Conservation (phyloP, 2,113 vertebrate genomes). For the Mesoclemmys tuberculata region DNA sequence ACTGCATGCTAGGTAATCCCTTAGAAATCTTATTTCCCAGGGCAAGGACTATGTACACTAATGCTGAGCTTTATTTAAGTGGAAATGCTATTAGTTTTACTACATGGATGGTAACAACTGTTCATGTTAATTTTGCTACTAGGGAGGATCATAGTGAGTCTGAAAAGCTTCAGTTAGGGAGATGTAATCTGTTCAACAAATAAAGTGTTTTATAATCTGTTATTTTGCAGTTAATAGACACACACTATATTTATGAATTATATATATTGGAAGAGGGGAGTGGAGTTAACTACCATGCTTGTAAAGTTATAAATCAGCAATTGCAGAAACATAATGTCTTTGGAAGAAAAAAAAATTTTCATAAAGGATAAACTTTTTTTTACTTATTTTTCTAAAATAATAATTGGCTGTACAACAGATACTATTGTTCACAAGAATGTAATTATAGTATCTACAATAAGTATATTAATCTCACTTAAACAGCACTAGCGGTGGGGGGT, state of each 20-base stretch:
- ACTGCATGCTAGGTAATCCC: conserved; percentile 24
- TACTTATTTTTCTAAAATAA: neutral
- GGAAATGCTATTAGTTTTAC: conserved; percentile 32
- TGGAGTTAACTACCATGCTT: neutral
- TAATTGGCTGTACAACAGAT: neutral
- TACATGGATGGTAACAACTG: neutral
- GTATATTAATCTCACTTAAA: neutral
- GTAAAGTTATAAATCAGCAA: neutral
- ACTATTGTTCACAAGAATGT: neutral
- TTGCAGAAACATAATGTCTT: neutral
- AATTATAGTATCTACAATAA: neutral
- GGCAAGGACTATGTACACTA: neutral
- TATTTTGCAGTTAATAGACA: neutral
- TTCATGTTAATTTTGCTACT: neutral
- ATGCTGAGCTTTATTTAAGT: conserved; percentile 43
- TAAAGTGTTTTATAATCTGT: neutral
- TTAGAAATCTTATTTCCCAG: conserved; percentile 50
- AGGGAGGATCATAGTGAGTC: neutral
- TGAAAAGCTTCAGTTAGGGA: neutral
- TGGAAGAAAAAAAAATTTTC: neutral
- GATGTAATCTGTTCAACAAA: neutral
- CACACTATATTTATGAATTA: neutral
- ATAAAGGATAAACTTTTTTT: neutral
- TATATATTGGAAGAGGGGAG: neutral
- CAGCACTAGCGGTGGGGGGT: neutral